Percentiles rank a stretch among this genome's conserved stretches.
These are phyloP conservation scores for Boloria euphrosyne DNA, from an alignment of 2,888 invertebrate species.

Conservation along the genomic window DNA sequence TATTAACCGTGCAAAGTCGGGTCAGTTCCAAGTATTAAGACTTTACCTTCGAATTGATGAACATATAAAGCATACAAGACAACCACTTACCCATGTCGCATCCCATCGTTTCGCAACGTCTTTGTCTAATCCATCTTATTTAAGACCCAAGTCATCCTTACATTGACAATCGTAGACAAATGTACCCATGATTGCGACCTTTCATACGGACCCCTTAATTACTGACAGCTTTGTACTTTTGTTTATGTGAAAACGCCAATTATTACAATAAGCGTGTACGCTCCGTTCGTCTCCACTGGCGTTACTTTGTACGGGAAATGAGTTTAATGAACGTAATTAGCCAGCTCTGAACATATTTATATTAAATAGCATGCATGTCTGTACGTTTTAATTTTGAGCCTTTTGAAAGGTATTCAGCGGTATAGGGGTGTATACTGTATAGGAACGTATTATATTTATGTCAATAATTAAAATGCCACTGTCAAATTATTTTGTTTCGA, in stretches of 20 bases:
- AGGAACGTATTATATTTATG: background rate
- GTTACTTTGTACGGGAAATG: conserved; percentile 50
- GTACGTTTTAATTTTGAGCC: conserved; percentile 19
- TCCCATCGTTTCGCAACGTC: background rate
- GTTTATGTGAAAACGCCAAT: conserved; percentile 67
- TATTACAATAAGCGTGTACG: conserved; percentile 69
- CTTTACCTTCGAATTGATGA: too few relatives aligned
- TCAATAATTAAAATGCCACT: background rate
- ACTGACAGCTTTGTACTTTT: conserved; percentile 60
- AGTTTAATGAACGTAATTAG: conserved; percentile 51
- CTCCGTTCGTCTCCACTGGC: conserved; percentile 54
- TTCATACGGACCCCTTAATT: conserved; percentile 74
- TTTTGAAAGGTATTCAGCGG: background rate
- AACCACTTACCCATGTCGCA: conserved; percentile 1
- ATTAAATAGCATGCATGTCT: conserved; percentile 14
- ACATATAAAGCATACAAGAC: too few relatives aligned
- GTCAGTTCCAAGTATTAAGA: too few relatives aligned
- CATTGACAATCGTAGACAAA: conserved; percentile 38
- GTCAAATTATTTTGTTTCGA: background rate
- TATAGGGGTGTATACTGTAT: background rate
- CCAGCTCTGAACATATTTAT: conserved; percentile 37
- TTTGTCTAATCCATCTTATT: conserved; percentile 20
- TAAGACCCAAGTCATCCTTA: conserved; percentile 23
- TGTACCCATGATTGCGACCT: conserved; percentile 67
- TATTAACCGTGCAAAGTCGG: too few relatives aligned